Base-by-base conservation (phyloP, 2,888 invertebrate genomes). In the Hydrotaea diabolus region DNA sequence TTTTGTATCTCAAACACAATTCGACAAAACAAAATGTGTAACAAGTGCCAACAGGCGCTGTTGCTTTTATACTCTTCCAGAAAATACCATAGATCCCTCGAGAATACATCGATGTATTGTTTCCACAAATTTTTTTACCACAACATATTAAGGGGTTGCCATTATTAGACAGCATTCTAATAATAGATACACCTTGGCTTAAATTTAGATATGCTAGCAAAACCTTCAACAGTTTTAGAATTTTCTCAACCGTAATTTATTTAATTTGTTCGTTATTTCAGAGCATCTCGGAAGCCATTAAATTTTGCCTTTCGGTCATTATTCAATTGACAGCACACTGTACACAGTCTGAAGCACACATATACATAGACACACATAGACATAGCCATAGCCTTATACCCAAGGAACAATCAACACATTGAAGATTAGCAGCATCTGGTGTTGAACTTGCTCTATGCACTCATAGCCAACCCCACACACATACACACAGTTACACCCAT, bases 281-380 rank as follows among this genome's bases (percentile, higher is more conserved):
- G 66, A 39, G 19, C 66, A 66, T 66, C 17, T n/a, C 19, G 43
- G 19, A 39, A 66, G 11, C 39, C 19, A 66, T 66, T 66, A 66
- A 66, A 66, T 21, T 66, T 66, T 66, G 66, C 66, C 66, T 43
- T 19, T 19, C 66, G 21, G 66, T 9, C 66, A 66, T 66, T 66
- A 66, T 17, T 66, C 66, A 66, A 39, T 66, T n/a, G 66, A 39
- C 31, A 39, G 21, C 19, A 66, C 43, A 66, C 43, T 66, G 66
- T 66, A 31, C 19, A 36, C 66, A 31, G 26, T 26, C 31, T 31
- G 26, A 62, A 15, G 8, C 62, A 17, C 31, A 62, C 31, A 31
- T n/a, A 8, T 36, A 31, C 62, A 31, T 31, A n/a, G 31, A 59
- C 13, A 26, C 11, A 62, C 62, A 31, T 26, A 62, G n/a, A n/a